These are phyloP conservation scores for Turritopsis dohrnii DNA, from an alignment of 30 jellyfish, hydroid and myxozoan species.

Conservation along the genomic window DNA sequence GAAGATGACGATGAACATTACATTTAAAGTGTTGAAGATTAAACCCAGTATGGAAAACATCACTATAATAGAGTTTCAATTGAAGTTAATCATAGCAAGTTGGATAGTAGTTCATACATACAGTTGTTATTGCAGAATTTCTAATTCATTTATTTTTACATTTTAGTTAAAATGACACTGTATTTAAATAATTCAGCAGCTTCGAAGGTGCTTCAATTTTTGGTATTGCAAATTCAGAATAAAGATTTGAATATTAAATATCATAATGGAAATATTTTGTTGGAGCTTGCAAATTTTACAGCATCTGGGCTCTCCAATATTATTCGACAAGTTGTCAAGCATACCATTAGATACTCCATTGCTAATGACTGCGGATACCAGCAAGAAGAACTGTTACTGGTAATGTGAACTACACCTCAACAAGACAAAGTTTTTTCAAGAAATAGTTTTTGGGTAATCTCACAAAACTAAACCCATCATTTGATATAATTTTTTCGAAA, in stretches of 20 bases:
- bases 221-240: constrained; percentile 6
- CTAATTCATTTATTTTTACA: constrained; percentile 1
- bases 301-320: constrained; percentile 23
- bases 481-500: no score
- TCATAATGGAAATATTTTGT: neutral
- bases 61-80: no score
- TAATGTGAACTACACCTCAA: neutral
- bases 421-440: no score
- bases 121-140: no score
- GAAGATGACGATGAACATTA: no score
- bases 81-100: no score
- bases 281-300: neutral
- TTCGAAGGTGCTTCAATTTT: constrained; percentile 14
- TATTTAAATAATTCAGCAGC: constrained; percentile 1
- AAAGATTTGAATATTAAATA: neutral
- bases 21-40: no score
- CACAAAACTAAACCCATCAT: no score
- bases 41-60: no score
- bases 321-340: constrained; percentile 26
- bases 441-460: no score
- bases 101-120: no score
- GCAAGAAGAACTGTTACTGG: constrained; percentile 8
- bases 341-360: neutral
- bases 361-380: neutral
- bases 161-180: constrained; percentile 9